Evolutionary conservation across 2,888 invertebrate species (phyloP), one percentile per base, ranked within the genome.

Genomic region (Eupithecia tripunctaria): DNA sequence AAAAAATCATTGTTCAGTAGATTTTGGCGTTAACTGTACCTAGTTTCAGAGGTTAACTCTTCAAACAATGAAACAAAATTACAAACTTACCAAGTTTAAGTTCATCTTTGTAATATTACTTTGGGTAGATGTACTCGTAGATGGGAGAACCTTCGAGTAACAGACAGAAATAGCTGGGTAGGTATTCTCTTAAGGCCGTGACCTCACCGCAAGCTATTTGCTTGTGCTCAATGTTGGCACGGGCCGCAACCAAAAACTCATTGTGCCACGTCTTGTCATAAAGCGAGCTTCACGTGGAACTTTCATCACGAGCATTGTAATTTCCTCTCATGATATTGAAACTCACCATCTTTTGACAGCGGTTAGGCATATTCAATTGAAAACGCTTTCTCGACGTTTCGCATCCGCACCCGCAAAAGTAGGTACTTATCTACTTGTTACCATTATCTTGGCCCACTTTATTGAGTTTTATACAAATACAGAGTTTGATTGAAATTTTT

Each of bases 161-260:
- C 79, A 81, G 82, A 83, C 82, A 82, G 83, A 86, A 87, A 86
- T 85, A 85, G 77, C 79, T 80, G 79, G 62, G 62, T 63, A 64
- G 36, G 21, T 38, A 64, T 81, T 84, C 81, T 86, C 84, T 86
- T 87, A 89, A 91, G 92, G 92, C 87, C 91, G 88, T 87, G 92
- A 90, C 93, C 94, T 85, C 85, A 85, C 91, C 90, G 83, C 82
- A 76, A 89, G 93, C 90, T 91, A 86, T 93, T 92, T 91, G 89
- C 90, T 85, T 84, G 86, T 82, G 86, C 86, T 86, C 84, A 82
- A 84, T 89, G 90, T 90, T 88, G 89, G 88, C 89, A 88, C 81
- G 83, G 71, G 64, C 86, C 81, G 87, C 86, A 87, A 84, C 90
- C 89, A 88, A 91, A 92, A 92, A 88, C 90, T 89, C 90, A 92